Conservation (phyloP, 2,888 invertebrate species). For the Eristalis pertinax region DNA sequence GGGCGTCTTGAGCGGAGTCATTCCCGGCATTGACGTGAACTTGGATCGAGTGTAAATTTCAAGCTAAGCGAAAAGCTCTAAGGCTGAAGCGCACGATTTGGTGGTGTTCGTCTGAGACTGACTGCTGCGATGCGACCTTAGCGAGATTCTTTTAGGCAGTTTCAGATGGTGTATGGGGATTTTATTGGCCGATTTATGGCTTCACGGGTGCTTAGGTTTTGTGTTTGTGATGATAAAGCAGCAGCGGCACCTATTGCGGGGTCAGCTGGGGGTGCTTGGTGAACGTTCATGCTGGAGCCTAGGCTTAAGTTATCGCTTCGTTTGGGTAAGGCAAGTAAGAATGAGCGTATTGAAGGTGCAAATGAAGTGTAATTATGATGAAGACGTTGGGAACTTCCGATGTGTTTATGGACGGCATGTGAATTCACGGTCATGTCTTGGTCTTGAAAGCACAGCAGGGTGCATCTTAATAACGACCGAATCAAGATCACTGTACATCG, state of each 20-base stretch:
- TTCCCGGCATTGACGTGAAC: slow-evolving; percentile 68
- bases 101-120: too few species aligned
- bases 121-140: slow-evolving; percentile 32
- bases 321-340: background rate
- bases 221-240: background rate
- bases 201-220: slow-evolving; percentile 42
- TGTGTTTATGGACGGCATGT: background rate
- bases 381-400: background rate
- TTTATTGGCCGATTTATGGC: slow-evolving; percentile 48
- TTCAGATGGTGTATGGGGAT: background rate
- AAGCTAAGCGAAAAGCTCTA: slow-evolving; percentile 46
- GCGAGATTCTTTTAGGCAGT: slow-evolving; percentile 13
- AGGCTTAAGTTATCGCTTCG: background rate
- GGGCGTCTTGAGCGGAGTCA: slow-evolving; percentile 54
- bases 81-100: slow-evolving; percentile 34
- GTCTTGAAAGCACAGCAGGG: background rate
- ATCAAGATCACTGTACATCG: background rate
- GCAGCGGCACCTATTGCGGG: background rate
- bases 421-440: too few species aligned
- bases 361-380: too few species aligned
- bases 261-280: background rate
- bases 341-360: background rate
- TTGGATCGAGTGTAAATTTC: slow-evolving; percentile 65
- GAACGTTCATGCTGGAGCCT: background rate
- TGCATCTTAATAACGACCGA: background rate